These are phyloP conservation scores for Dryocosmus kuriphilus DNA, from an alignment of 2,888 invertebrate species.

Conservation along the genomic window DNA sequence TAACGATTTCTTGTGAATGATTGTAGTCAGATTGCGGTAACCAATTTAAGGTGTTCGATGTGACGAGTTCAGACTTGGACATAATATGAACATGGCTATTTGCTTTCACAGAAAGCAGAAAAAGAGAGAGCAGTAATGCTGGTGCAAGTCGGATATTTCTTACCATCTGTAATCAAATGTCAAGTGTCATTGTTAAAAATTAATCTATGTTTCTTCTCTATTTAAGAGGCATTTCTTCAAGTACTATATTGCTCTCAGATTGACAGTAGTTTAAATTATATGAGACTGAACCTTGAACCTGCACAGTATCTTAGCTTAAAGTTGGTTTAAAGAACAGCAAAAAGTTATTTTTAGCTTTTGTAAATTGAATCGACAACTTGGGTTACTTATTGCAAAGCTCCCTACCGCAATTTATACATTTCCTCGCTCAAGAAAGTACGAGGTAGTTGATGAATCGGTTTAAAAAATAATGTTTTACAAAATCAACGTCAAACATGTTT, in stretches of 20 bases:
- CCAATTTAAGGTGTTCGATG: conserved; percentile 90
- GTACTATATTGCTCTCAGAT: no score
- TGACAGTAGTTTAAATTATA: no score
- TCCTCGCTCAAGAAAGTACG: conserved; percentile 28
- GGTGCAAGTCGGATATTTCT: conserved; percentile 51
- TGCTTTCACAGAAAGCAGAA: conserved; percentile 56
- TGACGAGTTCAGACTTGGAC: conserved; percentile 81
- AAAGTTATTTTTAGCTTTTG: background rate
- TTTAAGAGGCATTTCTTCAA: no score
- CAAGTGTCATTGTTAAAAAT: background rate
- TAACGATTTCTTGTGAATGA: conserved; percentile 85
- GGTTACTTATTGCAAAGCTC: background rate
- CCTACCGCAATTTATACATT: background rate
- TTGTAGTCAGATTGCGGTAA: conserved; percentile 80
- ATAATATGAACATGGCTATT: conserved; percentile 77
- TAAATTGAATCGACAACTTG: background rate
- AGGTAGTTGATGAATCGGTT: conserved; percentile 46
- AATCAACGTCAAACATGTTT: no score
- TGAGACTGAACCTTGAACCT: no score
- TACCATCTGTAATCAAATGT: conserved; percentile 61
- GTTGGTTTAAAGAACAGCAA: no score
- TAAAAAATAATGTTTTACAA: conserved; percentile 49
- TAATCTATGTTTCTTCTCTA: background rate
- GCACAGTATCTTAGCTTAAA: background rate
- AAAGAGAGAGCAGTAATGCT: conserved; percentile 46